Evolutionary conservation across 2,888 invertebrate genomes (phyloP).

Genomic region (Stegana nigrithorax): DNA sequence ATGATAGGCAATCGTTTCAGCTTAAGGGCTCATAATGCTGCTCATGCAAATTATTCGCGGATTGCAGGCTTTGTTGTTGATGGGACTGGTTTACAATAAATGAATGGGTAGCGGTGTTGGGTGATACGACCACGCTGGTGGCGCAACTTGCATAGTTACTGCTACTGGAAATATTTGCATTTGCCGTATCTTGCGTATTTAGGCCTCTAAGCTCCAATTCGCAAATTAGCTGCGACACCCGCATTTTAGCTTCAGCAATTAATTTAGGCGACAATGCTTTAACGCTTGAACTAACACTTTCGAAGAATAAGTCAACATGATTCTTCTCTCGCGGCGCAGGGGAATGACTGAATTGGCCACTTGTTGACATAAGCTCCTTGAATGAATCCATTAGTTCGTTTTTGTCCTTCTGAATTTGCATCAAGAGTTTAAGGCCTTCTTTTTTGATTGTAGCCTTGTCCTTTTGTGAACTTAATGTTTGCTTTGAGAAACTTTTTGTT

Average conservation of each 20-base stretch:
- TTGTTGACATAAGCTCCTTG: slow-evolving; percentile 55
- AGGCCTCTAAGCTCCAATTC: slow-evolving; percentile 48
- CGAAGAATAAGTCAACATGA: slow-evolving; percentile 55
- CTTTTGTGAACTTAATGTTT: neutral
- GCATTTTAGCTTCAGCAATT: slow-evolving; percentile 53
- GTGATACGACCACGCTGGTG: slow-evolving; percentile 20
- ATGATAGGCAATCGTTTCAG: slow-evolving; percentile 15
- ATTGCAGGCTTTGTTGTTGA: slow-evolving; percentile 14
- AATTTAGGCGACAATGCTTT: slow-evolving; percentile 51
- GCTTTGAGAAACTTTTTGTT: no score
- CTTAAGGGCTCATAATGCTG: slow-evolving; percentile 25
- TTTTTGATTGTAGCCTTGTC: slow-evolving; percentile 33
- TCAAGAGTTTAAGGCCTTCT: slow-evolving; percentile 51
- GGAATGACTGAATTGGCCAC: slow-evolving; percentile 32
- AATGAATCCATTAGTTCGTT: slow-evolving; percentile 64
- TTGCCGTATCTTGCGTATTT: slow-evolving; percentile 32
- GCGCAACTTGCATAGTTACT: slow-evolving; percentile 11
- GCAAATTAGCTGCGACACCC: slow-evolving; percentile 51
- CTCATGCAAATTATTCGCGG: no score
- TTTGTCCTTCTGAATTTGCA: slow-evolving; percentile 62
- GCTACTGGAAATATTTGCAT: neutral
- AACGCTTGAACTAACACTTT: slow-evolving; percentile 53
- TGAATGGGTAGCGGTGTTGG: slow-evolving; percentile 6
- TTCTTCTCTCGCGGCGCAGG: slow-evolving; percentile 51
- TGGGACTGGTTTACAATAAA: slow-evolving; percentile 9